Conservation (phyloP, 1,140 invertebrate genomes). For the Drosophila watanabei region DNA sequence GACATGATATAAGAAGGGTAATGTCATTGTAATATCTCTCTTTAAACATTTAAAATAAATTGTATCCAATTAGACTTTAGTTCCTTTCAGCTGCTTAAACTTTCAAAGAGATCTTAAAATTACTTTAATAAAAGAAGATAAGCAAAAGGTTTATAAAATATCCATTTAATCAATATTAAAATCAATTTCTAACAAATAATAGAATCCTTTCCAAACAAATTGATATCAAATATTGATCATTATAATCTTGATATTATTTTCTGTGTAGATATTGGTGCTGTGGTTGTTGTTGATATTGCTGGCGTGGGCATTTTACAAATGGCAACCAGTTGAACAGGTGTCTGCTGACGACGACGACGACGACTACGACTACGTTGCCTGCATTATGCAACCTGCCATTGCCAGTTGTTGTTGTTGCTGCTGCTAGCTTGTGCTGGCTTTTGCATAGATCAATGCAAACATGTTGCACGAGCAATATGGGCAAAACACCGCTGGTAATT, state of each 20-base stretch:
- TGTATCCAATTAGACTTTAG: not conserved
- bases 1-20: not conserved
- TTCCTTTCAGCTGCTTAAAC: not conserved
- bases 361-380: conserved; percentile 41
- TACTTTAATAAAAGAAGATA: not conserved
- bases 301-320: conserved; percentile 76
- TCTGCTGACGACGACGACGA: conserved; percentile 56
- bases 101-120: not conserved
- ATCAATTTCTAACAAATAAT: not conserved
- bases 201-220: not conserved
- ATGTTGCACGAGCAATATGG: conserved; percentile 45
- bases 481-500: conserved; percentile 56
- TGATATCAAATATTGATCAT: not conserved
- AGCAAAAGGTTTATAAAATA: not conserved
- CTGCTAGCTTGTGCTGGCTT: conserved; percentile 19
- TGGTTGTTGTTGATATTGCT: conserved; percentile 47
- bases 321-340: conserved; percentile 74
- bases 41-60: not conserved
- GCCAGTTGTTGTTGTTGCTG: conserved; percentile 37
- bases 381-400: conserved; percentile 77
- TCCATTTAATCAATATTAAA: not conserved
- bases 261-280: conserved; percentile 36
- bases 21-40: not conserved
- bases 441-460: conserved; percentile 72
- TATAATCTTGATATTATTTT: conserved; percentile 9